Base-by-base conservation (phyloP, 2,113 vertebrate genomes). In the Alethe diademata region DNA sequence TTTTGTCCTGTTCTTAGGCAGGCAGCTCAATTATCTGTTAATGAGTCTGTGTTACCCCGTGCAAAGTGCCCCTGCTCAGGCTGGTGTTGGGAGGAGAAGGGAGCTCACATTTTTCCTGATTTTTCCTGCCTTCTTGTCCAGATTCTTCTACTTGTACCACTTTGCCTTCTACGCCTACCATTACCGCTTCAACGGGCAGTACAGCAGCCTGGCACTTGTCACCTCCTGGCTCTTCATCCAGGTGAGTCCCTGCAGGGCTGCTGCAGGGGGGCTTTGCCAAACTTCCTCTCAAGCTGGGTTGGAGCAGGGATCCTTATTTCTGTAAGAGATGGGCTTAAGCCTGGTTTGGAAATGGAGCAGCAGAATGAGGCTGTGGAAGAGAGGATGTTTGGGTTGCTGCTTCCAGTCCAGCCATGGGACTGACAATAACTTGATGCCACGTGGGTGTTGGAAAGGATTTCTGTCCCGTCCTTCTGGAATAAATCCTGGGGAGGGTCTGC, bases 151-250 rank as follows among this genome's bases (percentile, higher is more conserved):
- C 43, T 95, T 99, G 76, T 99, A 99, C 96, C 99, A 99, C 97
- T 99, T 99, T 76, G 99, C 99, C 58, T 99, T 99, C 97, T 99
- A 99, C 0, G 99, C 99, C 13, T 99, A 99, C 92, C 99, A 99
- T 94, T 99, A 99, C 70, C 99, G 99, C 53, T 99, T 99, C 97
- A 99, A 99, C 0, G 99, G 99, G 4, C 99, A 99, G 98, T 99
- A 99, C 98, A 99, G 99, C 98, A 99, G 99, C 94, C 97, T 99
- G 96, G 99, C 99, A 1, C 98, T 99, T 3, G 99, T 99, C 93
- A 99, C 99, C 13, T 99, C 99, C 19, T 99, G 99, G 99, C 99
- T 99, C 82, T 99, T 99, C 97, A 99, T 99, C 93, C 99, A 99
- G 99, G 99, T 99, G 90, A 97, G 95, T 15, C 3, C 6, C 50